These are phyloP conservation scores for Murina feae DNA, from an alignment of 2,113 vertebrate species.

Conservation along the genomic window DNA sequence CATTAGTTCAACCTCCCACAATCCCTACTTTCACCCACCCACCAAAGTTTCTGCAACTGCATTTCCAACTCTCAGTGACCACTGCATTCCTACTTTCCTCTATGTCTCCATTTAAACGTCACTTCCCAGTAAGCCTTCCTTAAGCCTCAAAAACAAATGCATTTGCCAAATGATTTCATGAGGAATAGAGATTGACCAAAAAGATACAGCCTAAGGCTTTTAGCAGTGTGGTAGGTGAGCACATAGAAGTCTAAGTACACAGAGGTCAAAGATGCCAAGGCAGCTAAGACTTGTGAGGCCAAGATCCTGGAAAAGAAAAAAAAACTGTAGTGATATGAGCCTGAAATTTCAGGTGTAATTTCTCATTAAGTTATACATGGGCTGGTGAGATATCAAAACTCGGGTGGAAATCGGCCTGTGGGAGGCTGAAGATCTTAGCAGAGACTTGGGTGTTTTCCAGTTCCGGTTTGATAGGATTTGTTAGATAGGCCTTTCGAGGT, in stretches of 20 bases:
- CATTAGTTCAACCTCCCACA: constrained; percentile 1
- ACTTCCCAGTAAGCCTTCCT: neutral
- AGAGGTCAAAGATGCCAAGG: neutral
- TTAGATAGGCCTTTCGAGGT: neutral
- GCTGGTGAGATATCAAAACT: neutral
- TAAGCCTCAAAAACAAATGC: neutral
- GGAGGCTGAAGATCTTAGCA: neutral
- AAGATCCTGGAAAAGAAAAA: neutral
- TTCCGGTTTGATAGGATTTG: neutral
- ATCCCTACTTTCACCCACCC: neutral
- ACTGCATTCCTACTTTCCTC: neutral
- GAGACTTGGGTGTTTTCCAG: neutral
- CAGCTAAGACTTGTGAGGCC: neutral
- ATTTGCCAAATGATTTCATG: neutral
- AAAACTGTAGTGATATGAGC: neutral
- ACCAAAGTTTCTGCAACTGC: constrained; percentile 1
- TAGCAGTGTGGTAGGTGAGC: neutral
- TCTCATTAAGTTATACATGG: neutral
- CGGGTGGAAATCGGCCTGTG: neutral
- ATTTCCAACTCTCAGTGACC: neutral
- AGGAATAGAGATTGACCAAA: neutral
- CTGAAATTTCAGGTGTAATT: neutral
- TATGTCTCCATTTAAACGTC: neutral
- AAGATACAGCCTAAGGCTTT: neutral
- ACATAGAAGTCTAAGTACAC: neutral